These are phyloP conservation scores for Clitarchus hookeri DNA, from an alignment of 2,888 invertebrate species.

Conservation along the genomic window DNA sequence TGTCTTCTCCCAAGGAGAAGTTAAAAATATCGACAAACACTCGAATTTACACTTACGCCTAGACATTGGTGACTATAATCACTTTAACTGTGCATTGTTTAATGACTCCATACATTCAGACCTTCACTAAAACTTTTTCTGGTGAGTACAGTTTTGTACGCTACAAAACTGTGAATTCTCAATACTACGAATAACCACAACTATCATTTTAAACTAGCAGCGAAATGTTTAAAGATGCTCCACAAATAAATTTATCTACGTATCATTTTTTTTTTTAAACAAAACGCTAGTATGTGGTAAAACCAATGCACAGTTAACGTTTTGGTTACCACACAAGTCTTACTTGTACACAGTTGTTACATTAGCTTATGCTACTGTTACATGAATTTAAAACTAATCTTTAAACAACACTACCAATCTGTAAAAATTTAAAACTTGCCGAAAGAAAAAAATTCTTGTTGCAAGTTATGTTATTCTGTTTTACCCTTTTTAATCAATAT, in stretches of 20 bases:
- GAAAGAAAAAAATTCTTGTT: background rate
- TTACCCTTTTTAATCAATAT: background rate
- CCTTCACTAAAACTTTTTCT: background rate
- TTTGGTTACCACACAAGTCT: background rate
- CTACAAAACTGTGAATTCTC: background rate
- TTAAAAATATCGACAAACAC: background rate
- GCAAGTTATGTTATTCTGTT: background rate
- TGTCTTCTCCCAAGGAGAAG: background rate
- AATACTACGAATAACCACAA: background rate
- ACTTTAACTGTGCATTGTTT: background rate
- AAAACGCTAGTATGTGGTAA: background rate
- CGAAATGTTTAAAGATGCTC: background rate
- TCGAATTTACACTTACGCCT: background rate
- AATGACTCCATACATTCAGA: too few relatives aligned
- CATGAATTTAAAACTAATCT: background rate
- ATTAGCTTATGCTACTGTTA: background rate
- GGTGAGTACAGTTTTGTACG: background rate
- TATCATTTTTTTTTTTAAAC: background rate
- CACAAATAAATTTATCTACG: background rate
- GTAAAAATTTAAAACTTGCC: background rate
- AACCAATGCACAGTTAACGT: background rate
- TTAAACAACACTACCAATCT: background rate
- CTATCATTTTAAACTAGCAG: background rate
- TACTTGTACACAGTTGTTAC: background rate
- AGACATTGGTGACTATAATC: background rate